Evolutionary conservation across 2,888 invertebrate genomes (phyloP).

Genomic region (Microplitis manilae): DNA sequence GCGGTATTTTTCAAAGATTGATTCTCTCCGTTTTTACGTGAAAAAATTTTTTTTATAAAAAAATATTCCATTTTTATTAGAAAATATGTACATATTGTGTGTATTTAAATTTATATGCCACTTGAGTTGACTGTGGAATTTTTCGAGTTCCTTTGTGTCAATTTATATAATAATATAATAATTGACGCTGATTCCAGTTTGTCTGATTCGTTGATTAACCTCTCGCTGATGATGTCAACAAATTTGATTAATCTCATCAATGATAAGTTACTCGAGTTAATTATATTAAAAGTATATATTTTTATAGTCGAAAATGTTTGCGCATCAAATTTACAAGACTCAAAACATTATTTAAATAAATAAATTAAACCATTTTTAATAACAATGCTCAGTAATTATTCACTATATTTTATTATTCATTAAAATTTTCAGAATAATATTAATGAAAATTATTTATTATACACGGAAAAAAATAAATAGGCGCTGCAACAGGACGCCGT

Average conservation of each 20-base stretch:
- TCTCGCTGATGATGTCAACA: constrained; percentile 22
- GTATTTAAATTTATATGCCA: not conserved
- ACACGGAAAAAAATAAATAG: too few relatives aligned
- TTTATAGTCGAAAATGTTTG: not conserved
- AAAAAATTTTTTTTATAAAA: not conserved
- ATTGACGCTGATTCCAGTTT: not conserved
- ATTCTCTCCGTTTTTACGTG: not conserved
- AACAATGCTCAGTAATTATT: too few relatives aligned
- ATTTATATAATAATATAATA: constrained; percentile 3
- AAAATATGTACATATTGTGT: too few relatives aligned
- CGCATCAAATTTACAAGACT: not conserved
- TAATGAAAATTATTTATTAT: too few relatives aligned
- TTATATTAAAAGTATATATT: not conserved
- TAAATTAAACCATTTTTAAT: not conserved
- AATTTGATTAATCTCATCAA: constrained; percentile 14
- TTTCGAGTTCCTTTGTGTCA: not conserved
- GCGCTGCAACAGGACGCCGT: too few relatives aligned
- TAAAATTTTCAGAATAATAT: too few relatives aligned
- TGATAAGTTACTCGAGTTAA: not conserved
- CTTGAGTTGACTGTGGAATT: not conserved
- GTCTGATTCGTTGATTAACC: constrained; percentile 36
- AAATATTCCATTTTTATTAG: not conserved
- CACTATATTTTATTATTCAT: too few relatives aligned
- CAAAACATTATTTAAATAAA: not conserved
- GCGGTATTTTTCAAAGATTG: constrained; percentile 19